These are phyloP conservation scores for Brachirus orientalis DNA, from an alignment of 2,113 vertebrate species.

Conservation along the genomic window DNA sequence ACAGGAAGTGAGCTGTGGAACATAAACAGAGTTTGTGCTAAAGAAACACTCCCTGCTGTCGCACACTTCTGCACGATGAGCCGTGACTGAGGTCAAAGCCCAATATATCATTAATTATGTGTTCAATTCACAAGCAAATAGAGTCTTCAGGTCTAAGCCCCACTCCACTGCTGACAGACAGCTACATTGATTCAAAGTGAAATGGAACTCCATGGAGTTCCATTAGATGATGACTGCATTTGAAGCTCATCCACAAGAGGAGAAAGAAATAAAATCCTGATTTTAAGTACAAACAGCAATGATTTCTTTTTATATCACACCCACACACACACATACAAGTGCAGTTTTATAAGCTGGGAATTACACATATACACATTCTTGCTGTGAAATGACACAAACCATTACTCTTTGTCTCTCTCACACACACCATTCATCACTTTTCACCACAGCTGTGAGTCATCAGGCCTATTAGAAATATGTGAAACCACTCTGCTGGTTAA, in stretches of 20 bases:
- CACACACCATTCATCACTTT: too few species aligned
- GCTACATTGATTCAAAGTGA: slow-evolving; percentile 19
- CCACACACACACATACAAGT: background rate
- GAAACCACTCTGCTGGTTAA: too few species aligned
- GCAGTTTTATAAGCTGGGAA: too few species aligned
- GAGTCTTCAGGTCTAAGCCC: background rate
- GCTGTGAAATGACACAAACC: too few species aligned
- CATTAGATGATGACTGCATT: background rate
- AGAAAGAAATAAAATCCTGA: background rate
- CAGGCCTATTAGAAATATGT: too few species aligned
- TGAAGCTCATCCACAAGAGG: background rate
- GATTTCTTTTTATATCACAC: background rate
- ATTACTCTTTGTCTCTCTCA: too few species aligned
- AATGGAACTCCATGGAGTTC: background rate
- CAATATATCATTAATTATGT: background rate
- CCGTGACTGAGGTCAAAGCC: background rate
- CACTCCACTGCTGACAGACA: background rate
- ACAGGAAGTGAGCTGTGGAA: too few species aligned
- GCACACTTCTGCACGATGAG: background rate
- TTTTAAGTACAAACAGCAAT: background rate
- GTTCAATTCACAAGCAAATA: background rate
- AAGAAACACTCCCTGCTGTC: background rate
- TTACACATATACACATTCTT: too few species aligned
- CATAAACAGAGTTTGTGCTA: too few species aligned
- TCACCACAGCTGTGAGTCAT: too few species aligned